phyloP scores from a whole-genome alignment of 2,113 vertebrate genomes.

The Prionailurus bengalensis region DNA sequence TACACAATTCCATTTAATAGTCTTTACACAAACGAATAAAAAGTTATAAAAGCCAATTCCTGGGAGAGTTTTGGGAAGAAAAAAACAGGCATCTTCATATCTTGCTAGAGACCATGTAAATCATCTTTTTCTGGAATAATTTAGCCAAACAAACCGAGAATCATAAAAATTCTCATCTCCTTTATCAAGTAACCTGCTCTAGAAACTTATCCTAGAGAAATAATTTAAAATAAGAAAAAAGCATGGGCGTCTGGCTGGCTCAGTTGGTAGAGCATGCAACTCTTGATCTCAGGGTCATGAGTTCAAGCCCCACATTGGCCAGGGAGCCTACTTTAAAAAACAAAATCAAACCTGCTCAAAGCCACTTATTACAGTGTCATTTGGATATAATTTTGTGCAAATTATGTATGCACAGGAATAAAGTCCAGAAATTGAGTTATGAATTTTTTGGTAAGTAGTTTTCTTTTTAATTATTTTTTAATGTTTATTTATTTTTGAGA shows the following conservation, averaged over 20 bases:
- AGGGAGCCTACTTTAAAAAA: background rate
- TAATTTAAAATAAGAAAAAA: background rate
- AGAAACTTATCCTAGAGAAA: slow-evolving; percentile 19
- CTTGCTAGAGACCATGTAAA: background rate
- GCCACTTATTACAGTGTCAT: background rate
- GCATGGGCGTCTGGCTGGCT: background rate
- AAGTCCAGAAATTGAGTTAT: background rate
- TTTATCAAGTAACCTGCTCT: background rate
- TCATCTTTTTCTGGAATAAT: slow-evolving; percentile 13
- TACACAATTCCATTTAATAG: background rate
- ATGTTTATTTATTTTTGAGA: too few relatives aligned
- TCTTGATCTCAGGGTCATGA: background rate
- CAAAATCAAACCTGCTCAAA: background rate
- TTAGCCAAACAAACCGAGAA: background rate
- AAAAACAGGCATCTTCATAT: background rate
- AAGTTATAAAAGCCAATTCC: background rate
- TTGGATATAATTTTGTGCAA: background rate
- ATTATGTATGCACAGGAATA: background rate
- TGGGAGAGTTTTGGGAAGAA: background rate
- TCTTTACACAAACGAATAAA: background rate
- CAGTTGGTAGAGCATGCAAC: background rate
- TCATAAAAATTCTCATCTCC: background rate
- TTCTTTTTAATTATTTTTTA: background rate
- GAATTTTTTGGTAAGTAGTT: background rate
- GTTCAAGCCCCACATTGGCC: background rate